Evolutionary conservation across 2,797 vertebrate genomes (phyloP).

Genomic region (Heliangelus exortis): DNA sequence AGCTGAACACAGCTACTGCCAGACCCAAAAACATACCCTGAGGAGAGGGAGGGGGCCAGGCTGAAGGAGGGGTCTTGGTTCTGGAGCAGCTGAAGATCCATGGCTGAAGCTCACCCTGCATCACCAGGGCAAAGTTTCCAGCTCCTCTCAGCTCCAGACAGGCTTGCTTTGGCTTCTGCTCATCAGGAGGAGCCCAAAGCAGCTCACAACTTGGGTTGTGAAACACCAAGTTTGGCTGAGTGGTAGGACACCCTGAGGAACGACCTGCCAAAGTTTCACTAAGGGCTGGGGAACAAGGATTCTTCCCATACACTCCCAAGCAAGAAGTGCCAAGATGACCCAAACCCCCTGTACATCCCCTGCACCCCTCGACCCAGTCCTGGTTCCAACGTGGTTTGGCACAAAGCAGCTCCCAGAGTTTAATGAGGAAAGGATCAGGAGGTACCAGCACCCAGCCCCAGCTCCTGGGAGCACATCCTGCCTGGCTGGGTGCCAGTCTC

Average conservation of each 20-base stretch:
- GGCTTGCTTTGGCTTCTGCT: background rate
- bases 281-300: background rate
- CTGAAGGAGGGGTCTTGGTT: background rate
- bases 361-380: background rate
- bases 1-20: no score
- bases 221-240: fast-evolving
- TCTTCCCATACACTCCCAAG: fast-evolving
- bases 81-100: background rate
- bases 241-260: background rate
- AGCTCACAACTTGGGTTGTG: background rate
- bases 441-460: background rate
- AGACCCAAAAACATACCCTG: background rate
- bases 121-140: background rate
- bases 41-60: background rate
- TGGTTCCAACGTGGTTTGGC: background rate
- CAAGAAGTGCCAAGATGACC: background rate
- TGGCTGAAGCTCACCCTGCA: background rate
- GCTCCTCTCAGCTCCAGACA: background rate
- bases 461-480: background rate
- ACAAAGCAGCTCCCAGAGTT: background rate
- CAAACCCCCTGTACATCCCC: fast-evolving
- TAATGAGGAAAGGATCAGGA: background rate
- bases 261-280: background rate
- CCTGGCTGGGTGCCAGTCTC: background rate
- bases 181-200: background rate